phyloP scores from a whole-genome alignment of 2,888 invertebrate species.

The Pogonocherus hispidulus region DNA sequence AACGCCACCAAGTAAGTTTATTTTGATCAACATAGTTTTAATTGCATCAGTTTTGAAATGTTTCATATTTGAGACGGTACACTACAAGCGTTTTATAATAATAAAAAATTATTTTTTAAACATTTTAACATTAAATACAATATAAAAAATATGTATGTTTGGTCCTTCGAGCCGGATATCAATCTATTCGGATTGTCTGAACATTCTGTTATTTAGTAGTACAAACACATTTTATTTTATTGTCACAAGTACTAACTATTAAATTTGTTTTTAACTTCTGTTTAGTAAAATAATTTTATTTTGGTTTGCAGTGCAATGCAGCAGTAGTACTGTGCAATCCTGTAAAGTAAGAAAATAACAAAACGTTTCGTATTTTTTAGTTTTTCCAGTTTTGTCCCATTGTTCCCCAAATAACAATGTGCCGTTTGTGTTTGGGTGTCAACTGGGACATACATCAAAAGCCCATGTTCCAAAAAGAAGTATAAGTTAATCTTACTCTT shows the following conservation, averaged over 20 bases:
- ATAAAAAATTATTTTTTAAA: no score
- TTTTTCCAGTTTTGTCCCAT: slow-evolving; percentile 32
- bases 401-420: slow-evolving; percentile 44
- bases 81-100: no score
- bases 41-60: no score
- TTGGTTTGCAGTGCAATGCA: neutral
- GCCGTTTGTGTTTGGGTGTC: slow-evolving; percentile 44
- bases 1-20: slow-evolving; percentile 60
- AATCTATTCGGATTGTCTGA: no score
- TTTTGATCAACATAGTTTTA: no score
- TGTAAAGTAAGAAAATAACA: neutral
- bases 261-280: neutral
- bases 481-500: slow-evolving; percentile 28
- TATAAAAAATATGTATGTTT: no score
- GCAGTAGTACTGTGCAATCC: neutral
- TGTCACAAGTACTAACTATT: no score
- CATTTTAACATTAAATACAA: no score
- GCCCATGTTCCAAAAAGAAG: slow-evolving; percentile 40
- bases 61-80: no score
- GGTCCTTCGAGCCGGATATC: no score
- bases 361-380: neutral
- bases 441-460: slow-evolving; percentile 42
- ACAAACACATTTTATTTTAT: no score
- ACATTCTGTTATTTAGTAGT: no score
- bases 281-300: neutral